A percentile compares a stretch with the other conserved stretches of the same genome.
Conservation (phyloP, 1,140 invertebrate genomes). For the Calliphora vicina region DNA sequence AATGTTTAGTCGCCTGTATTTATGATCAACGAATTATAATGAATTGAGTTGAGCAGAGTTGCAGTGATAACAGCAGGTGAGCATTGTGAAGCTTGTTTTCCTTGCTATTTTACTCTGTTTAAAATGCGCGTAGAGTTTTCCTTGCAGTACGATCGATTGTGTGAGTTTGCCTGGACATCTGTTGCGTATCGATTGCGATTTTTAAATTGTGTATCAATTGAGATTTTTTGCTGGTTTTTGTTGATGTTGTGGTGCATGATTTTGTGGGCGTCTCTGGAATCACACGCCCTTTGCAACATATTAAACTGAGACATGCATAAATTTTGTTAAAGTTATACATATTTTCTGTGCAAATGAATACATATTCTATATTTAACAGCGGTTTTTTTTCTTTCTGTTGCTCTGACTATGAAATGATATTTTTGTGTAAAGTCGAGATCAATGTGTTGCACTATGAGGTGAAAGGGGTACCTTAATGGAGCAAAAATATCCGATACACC, state of each 20-base stretch:
- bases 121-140: background rate
- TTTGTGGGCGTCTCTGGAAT: conserved; percentile 48
- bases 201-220: conserved; percentile 13
- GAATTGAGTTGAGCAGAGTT: background rate
- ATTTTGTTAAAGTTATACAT: conserved; percentile 54
- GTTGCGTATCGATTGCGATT: background rate
- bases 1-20: background rate
- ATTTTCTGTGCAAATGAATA: background rate
- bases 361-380: background rate
- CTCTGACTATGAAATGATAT: background rate
- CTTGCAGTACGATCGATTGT: background rate
- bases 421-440: background rate
- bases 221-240: background rate
- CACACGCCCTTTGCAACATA: conserved; percentile 42
- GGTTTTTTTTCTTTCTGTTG: background rate
- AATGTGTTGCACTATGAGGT: background rate
- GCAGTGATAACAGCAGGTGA: background rate
- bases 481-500: too few relatives aligned
- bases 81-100: background rate
- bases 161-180: background rate
- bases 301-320: conserved; percentile 51
- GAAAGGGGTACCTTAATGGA: too few relatives aligned
- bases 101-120: background rate
- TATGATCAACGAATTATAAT: background rate
- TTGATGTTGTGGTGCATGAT: background rate